These are phyloP conservation scores for Eubasilissa regina DNA, from an alignment of 1,140 invertebrate species.

Conservation along the genomic window DNA sequence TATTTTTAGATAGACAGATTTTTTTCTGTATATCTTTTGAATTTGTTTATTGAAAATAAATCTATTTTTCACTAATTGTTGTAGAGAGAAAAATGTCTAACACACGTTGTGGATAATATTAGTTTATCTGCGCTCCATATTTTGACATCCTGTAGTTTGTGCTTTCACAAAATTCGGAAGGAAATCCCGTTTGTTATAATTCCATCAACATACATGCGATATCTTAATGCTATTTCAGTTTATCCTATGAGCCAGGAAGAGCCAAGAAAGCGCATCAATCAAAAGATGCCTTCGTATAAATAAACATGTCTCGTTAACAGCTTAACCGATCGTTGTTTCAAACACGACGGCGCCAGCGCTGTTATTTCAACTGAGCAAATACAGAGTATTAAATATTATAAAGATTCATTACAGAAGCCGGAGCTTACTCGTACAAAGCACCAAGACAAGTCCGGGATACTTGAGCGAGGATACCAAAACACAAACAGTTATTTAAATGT, in stretches of 20 bases:
- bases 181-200: conserved; percentile 30
- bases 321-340: conserved; percentile 46
- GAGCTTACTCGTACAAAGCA: no score
- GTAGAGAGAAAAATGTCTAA: no score
- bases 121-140: no score
- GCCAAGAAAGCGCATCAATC: conserved; percentile 43
- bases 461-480: no score
- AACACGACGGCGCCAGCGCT: conserved; percentile 36
- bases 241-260: conserved; percentile 2
- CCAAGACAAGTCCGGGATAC: no score
- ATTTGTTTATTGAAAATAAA: no score
- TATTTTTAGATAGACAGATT: no score
- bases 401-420: conserved; percentile 54
- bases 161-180: not conserved
- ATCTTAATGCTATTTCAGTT: conserved; percentile 24
- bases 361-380: conserved; percentile 57
- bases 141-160: conserved; percentile 29
- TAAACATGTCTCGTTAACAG: conserved; percentile 35
- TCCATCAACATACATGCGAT: conserved; percentile 36
- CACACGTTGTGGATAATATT: no score
- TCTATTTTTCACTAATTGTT: no score
- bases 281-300: conserved; percentile 42
- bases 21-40: no score
- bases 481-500: no score
- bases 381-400: conserved; percentile 55